Evolutionary conservation across 2,888 invertebrate species (phyloP).

Genomic region (Ferrisia virgata): DNA sequence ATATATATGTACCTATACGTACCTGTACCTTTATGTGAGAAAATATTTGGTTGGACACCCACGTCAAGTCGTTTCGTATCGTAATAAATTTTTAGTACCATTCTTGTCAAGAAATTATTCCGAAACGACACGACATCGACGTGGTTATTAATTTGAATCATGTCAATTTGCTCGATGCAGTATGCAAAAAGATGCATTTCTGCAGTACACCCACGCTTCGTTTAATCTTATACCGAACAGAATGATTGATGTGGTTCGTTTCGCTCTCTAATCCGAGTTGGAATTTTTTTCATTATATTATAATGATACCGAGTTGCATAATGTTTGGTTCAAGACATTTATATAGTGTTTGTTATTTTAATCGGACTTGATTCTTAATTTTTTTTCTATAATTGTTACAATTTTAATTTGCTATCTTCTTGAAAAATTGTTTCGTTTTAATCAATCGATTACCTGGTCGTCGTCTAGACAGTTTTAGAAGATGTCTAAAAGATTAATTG

Average conservation of each 20-base stretch:
- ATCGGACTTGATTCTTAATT: too few species aligned
- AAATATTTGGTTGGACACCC: not conserved
- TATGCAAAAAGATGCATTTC: slow-evolving; percentile 8
- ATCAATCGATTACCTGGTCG: too few species aligned
- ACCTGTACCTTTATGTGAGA: not conserved
- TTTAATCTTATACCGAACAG: not conserved
- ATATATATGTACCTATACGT: too few species aligned
- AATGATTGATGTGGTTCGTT: not conserved
- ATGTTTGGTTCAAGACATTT: not conserved
- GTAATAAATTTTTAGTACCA: not conserved
- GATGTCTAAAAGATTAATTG: too few species aligned
- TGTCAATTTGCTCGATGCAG: not conserved
- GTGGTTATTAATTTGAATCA: not conserved
- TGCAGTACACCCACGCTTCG: not conserved
- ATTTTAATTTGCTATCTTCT: too few species aligned
- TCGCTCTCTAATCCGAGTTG: not conserved
- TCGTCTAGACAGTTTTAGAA: too few species aligned
- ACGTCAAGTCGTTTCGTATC: not conserved
- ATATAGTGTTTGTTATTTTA: too few species aligned
- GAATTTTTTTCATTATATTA: not conserved
- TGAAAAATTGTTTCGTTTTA: too few species aligned
- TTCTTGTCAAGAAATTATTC: not conserved
- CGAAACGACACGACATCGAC: not conserved
- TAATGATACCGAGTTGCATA: not conserved
- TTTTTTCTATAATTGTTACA: too few species aligned